Evolutionary conservation across 2,797 vertebrate species (phyloP).

Genomic region (Graptemys geographica): DNA sequence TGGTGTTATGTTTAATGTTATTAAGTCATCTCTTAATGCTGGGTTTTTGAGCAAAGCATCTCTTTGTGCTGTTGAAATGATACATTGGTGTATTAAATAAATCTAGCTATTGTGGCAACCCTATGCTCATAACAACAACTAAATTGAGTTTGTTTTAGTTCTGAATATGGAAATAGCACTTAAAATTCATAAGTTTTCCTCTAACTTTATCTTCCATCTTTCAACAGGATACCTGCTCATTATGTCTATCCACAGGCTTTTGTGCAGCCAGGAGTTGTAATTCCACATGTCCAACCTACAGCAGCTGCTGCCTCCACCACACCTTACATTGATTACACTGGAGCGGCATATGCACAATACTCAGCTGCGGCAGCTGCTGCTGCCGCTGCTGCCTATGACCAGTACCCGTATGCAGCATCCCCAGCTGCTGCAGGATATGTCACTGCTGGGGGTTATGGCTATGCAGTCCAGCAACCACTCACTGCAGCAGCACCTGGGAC

Average conservation of each 20-base stretch:
- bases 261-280: constrained; percentile 96
- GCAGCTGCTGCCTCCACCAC: constrained; percentile 90
- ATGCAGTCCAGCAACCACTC: constrained; percentile 94
- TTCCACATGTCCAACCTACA: constrained; percentile 93
- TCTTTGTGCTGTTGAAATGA: constrained; percentile 39
- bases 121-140: constrained; percentile 93
- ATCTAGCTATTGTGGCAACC: constrained; percentile 94
- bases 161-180: constrained; percentile 40
- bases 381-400: constrained; percentile 90
- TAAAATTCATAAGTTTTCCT: not conserved
- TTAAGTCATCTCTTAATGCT: not conserved
- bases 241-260: constrained; percentile 99
- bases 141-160: constrained; percentile 87
- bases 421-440: constrained; percentile 92
- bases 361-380: constrained; percentile 90
- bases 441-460: constrained; percentile 93
- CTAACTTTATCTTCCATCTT: constrained; percentile 79
- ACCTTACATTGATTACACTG: constrained; percentile 98
- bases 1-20: not conserved
- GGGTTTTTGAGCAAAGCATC: constrained; percentile 4
- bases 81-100: not conserved
- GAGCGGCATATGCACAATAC: constrained; percentile 95
- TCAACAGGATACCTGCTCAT: constrained; percentile 96
- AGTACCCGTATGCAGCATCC: constrained; percentile 95
- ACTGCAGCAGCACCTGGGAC: constrained; percentile 89